Evolutionary conservation across 1,140 invertebrate genomes (phyloP), one percentile per base, ranked within the genome.

Genomic region (Neodiprion fabricii): DNA sequence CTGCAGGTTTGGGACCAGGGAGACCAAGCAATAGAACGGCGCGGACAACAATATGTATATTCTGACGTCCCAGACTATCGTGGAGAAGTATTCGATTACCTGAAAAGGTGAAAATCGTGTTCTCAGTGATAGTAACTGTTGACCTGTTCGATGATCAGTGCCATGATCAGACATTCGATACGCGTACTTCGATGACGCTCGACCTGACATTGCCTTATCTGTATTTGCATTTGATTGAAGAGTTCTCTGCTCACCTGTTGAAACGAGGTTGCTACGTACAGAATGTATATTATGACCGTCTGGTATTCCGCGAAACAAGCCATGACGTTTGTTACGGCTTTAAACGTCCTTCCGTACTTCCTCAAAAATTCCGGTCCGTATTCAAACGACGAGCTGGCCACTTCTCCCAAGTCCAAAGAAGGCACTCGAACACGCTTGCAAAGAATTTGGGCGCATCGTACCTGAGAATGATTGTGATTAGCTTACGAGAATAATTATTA

Each of bases 1-100:
- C 75, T 91, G 90, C n/a, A 94, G 82, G 74, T 91, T 90, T 11
- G 88, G 85, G 5, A 92, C 78, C 74, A 85, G 84, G 69, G 82
- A 85, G 0, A 90, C 76, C 2, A 77, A 28, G 10, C 87, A 84
- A 76, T 88, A 83, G 7, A 89, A 70, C 0, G 90, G 83, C 3
- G 89, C 79, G 5, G 89, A 71, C 1, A 87, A 75, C 0, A 83
- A 1, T 40, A 86, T 72, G 72, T 85, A 86, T 9, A 84, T 8
- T 4, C 83, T 73, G 1, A 76, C 4, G 7, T 82, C 50, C 66
- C 80, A 49, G 8, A 72, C 14, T 7, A 75, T 0, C 0, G 49
- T 49, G 0, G 76, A 74, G 47, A 77, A 78, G 67, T 79, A 77
- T 71, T 85, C 82, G 21, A 86, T 78, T 21, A 86, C 73, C 85